phyloP scores from a whole-genome alignment of 2,113 vertebrate species.

The Tautogolabrus adspersus region DNA sequence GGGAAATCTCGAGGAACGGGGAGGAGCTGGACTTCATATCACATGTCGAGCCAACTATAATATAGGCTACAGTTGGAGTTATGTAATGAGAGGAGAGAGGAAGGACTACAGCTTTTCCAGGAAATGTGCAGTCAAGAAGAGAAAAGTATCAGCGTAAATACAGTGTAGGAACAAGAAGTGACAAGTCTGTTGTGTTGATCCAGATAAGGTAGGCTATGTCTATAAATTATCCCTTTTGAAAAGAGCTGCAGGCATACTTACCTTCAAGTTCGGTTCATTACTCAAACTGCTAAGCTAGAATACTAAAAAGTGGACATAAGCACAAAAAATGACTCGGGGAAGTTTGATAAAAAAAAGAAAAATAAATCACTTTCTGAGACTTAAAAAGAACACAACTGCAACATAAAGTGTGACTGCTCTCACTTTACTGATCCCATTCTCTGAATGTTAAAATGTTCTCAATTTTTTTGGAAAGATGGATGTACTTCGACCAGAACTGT shows the following conservation, averaged over 20 bases:
- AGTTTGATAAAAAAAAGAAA: no score
- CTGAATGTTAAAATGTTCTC: background rate
- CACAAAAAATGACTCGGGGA: no score
- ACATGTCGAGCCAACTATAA: background rate
- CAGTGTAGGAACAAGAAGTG: background rate
- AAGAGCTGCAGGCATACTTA: background rate
- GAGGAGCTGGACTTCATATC: background rate
- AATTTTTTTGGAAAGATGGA: constrained; percentile 18
- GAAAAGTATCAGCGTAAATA: background rate
- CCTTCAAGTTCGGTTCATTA: background rate
- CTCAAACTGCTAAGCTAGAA: background rate
- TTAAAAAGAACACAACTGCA: no score
- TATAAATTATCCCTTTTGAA: background rate
- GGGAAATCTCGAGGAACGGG: background rate
- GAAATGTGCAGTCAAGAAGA: background rate
- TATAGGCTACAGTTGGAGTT: background rate
- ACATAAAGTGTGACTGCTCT: background rate
- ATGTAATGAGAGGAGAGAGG: background rate
- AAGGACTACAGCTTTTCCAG: background rate
- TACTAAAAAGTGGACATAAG: no score
- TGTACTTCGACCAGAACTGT: constrained; percentile 36
- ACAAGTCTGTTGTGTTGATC: background rate
- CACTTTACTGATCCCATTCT: no score
- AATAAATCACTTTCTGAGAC: no score
- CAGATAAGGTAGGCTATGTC: constrained; percentile 41